phyloP scores from a whole-genome alignment of 2,113 vertebrate species.

The Crotophaga sulcirostris region DNA sequence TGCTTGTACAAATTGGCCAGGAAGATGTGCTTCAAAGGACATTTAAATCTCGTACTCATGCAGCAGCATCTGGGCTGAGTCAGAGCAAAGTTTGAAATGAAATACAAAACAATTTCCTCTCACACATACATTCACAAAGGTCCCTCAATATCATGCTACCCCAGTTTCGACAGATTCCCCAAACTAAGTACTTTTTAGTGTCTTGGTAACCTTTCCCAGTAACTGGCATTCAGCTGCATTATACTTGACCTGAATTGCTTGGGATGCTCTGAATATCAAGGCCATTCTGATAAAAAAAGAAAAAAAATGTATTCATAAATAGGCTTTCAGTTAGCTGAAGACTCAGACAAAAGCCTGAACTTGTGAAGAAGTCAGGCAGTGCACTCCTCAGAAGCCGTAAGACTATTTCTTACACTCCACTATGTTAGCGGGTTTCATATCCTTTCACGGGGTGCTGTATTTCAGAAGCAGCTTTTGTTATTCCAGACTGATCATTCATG shows the following conservation, averaged over 20 bases:
- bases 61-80: not conserved
- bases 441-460: not conserved
- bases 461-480: constrained; percentile 24
- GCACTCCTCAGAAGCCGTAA: not conserved
- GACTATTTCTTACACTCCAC: not conserved
- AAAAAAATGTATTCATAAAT: not conserved
- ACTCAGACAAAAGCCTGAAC: not conserved
- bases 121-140: not conserved
- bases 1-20: not conserved
- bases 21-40: not conserved
- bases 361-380: not conserved
- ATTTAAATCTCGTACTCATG: not conserved
- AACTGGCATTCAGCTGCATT: not conserved
- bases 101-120: not conserved
- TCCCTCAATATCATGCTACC: not conserved
- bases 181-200: not conserved
- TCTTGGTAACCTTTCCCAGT: not conserved
- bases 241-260: not conserved
- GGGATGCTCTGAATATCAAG: not conserved
- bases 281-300: not conserved
- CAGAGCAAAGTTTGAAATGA: not conserved
- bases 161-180: not conserved
- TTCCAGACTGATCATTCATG: not conserved
- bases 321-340: not conserved
- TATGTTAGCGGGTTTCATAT: not conserved